A percentile compares a stretch with the other conserved stretches of the same genome.
Evolutionary conservation across 2,113 vertebrate species (phyloP).

Genomic region (Myotis brandtii): DNA sequence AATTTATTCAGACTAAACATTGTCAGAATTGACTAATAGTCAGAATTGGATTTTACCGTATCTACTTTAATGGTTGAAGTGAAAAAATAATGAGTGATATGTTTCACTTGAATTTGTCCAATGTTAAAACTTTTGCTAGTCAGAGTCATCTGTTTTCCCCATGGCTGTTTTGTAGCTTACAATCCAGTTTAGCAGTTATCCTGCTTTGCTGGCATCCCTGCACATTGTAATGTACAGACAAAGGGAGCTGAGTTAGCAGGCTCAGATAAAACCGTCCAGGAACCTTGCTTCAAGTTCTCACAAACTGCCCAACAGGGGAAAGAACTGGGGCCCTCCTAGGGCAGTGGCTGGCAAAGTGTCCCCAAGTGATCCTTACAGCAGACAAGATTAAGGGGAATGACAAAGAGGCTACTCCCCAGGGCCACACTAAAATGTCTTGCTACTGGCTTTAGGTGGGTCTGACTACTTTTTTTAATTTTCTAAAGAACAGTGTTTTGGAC

Average conservation of each 20-base stretch:
- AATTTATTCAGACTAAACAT: neutral
- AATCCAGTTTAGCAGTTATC: constrained; percentile 31
- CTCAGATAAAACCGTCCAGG: neutral
- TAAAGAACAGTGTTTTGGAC: constrained; percentile 28
- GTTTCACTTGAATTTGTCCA: constrained; percentile 22
- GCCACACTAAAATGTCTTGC: constrained; percentile 37
- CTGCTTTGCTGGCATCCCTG: neutral
- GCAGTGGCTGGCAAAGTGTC: neutral
- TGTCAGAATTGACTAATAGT: neutral
- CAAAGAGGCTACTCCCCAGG: neutral
- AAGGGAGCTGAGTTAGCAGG: neutral
- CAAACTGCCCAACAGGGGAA: neutral
- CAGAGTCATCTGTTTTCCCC: constrained; percentile 33
- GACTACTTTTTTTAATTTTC: constrained; percentile 64
- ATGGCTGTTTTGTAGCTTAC: constrained; percentile 22
- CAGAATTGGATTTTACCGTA: neutral
- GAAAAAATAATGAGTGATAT: neutral
- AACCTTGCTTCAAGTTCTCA: neutral
- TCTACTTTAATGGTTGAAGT: neutral
- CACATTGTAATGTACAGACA: constrained; percentile 3
- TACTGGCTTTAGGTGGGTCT: constrained; percentile 2
- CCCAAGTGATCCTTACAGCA: neutral
- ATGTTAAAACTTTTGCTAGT: constrained; percentile 43
- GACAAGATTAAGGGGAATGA: constrained; percentile 3
- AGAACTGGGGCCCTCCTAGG: neutral